phyloP scores from a whole-genome alignment of 2,888 invertebrate genomes.

The Embidobia sp. region DNA sequence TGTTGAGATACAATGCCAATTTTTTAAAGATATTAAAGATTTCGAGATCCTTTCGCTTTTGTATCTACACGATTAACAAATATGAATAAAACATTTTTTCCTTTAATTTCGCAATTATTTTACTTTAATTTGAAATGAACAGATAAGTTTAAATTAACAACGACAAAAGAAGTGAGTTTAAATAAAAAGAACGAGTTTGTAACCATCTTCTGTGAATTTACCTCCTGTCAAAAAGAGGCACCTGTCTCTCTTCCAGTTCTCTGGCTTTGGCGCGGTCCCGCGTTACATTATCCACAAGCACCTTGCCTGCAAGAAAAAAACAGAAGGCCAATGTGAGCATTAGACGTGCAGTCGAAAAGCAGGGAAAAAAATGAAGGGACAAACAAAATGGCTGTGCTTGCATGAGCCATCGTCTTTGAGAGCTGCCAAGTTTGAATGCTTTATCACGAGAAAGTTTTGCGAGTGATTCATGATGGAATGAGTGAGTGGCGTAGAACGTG shows the following conservation, averaged over 20 bases:
- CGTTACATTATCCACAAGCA: constrained; percentile 71
- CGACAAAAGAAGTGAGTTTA: too few species aligned
- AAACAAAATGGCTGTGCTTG: constrained; percentile 5
- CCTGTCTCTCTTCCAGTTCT: constrained; percentile 69
- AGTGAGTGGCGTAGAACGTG: constrained; percentile 21
- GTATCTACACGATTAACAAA: too few species aligned
- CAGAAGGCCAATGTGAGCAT: constrained; percentile 40
- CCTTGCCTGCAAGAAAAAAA: constrained; percentile 72
- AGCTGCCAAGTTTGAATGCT: constrained; percentile 17
- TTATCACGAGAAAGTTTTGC: constrained; percentile 34
- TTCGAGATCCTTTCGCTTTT: too few species aligned
- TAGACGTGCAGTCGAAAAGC: constrained; percentile 3
- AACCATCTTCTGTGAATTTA: constrained; percentile 48
- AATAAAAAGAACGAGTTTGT: neutral
- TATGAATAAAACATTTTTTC: too few species aligned
- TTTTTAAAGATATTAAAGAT: too few species aligned
- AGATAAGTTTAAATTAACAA: too few species aligned
- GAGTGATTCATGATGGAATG: constrained; percentile 26
- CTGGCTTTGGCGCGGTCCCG: constrained; percentile 70
- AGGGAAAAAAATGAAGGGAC: neutral
- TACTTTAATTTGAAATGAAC: too few species aligned
- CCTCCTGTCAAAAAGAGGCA: constrained; percentile 63
- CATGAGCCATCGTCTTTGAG: constrained; percentile 14
- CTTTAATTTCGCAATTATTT: too few species aligned
- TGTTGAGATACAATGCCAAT: too few species aligned